These are phyloP conservation scores for Lordiphosa andalusiaca DNA, from an alignment of 2,888 invertebrate species.

Conservation along the genomic window DNA sequence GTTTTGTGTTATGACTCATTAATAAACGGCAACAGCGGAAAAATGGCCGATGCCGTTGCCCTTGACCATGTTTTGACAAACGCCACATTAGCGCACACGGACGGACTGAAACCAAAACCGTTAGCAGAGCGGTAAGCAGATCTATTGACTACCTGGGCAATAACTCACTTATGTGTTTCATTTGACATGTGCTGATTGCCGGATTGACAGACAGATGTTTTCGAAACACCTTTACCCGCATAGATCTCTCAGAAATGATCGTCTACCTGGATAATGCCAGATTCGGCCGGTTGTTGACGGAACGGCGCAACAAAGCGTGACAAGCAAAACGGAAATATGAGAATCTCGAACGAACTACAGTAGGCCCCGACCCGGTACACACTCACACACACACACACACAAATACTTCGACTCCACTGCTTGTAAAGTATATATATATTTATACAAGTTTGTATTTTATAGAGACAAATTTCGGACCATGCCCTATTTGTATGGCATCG, in stretches of 20 bases:
- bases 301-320: slow-evolving; percentile 32
- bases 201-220: slow-evolving; percentile 37
- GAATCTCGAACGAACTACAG: slow-evolving; percentile 4
- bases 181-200: slow-evolving; percentile 37
- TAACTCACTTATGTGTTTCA: slow-evolving; percentile 15
- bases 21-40: slow-evolving; percentile 27
- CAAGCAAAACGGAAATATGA: slow-evolving; percentile 28
- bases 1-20: slow-evolving; percentile 37
- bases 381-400: background rate
- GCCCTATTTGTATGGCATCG: slow-evolving; percentile 60
- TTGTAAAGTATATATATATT: background rate
- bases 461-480: slow-evolving; percentile 16
- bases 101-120: slow-evolving; percentile 27
- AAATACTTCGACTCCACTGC: background rate
- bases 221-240: slow-evolving; percentile 11
- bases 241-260: slow-evolving; percentile 1
- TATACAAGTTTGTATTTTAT: background rate
- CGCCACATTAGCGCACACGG: slow-evolving; percentile 8
- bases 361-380: slow-evolving; percentile 6
- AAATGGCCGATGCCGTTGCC: slow-evolving; percentile 33
- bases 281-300: slow-evolving; percentile 47
- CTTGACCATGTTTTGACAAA: slow-evolving; percentile 62
- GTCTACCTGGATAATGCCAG: slow-evolving; percentile 48
- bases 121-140: slow-evolving; percentile 35
- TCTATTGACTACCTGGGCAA: slow-evolving; percentile 33